Base-by-base conservation (phyloP, 2,797 vertebrate species). In the Cottoperca gobio region DNA sequence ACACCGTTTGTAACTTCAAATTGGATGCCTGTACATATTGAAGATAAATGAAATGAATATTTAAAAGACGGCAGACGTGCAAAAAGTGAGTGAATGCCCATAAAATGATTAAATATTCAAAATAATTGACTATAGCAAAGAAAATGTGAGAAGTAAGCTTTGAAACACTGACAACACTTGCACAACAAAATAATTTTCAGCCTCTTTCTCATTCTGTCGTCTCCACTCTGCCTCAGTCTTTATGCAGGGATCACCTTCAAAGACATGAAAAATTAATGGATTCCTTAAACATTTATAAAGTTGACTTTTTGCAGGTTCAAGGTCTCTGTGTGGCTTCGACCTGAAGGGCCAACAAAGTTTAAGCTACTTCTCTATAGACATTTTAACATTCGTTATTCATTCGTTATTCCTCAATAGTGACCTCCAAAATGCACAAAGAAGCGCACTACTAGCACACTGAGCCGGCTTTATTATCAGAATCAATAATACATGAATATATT, bases 251-350 rank as follows among this genome's bases (percentile, higher is more conserved):
- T 72, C 58, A 9, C 16, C 49, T n/a, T 52, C 35, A 6, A 40
- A 45, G 2, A 40, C 13, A 62, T 59, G 35, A 53, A 76, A 73
- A 7, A 39, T 23, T 1, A 14, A 57, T 48, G 11, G 5, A 37
- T 48, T 21, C 16, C 55, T 76, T 28, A 43, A 72, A 70, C 14
- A 65, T 73, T 49, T 60, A 60, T 35, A 14, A 59, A 23, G 24
- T 33, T 69, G 0, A 24, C 21, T 61, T 70, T 43, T 39, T 49
- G 23, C 52, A 39, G 23, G 33, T 72, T 67, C 14, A 61, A 53
- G 28, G 50, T 66, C 40, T 54, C 39, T 8, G 1, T 26, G 23
- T 26, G 42, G 31, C 28, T 28, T 24, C 3, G 13, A 26, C 58
- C 35, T 58, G 7, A 40, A 59, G 52, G 50, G 28, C 49, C 23